Evolutionary conservation across 1,140 invertebrate species (phyloP).

Genomic region (Nephila pilipes): DNA sequence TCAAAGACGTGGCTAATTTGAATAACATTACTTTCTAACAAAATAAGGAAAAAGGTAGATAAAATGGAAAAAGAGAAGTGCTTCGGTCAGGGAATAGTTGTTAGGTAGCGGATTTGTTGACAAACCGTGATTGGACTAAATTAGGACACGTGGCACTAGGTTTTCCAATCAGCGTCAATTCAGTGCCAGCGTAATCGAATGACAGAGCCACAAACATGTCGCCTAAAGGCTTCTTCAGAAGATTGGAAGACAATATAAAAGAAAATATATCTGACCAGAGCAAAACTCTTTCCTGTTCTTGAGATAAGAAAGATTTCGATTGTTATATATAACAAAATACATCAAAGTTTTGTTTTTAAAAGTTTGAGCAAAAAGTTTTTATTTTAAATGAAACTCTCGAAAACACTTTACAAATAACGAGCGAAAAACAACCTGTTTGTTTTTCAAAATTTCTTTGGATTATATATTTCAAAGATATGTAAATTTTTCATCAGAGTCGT

Average conservation of each 20-base stretch:
- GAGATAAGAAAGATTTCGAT: neutral
- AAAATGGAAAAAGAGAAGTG: neutral
- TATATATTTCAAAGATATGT: too few relatives aligned
- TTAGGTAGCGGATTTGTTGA: constrained; percentile 53
- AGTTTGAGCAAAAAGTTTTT: too few relatives aligned
- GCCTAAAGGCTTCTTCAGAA: neutral
- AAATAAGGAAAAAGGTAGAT: constrained; percentile 25
- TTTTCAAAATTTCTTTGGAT: too few relatives aligned
- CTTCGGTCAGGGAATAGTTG: constrained; percentile 27
- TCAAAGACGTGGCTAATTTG: constrained; percentile 39
- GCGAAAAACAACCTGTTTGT: too few relatives aligned
- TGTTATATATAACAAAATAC: too few relatives aligned
- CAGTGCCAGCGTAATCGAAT: constrained; percentile 38
- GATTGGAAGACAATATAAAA: constrained; percentile 9
- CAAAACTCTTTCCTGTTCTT: neutral
- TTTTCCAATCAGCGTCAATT: constrained; percentile 61
- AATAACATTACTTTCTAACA: constrained; percentile 54
- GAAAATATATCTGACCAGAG: neutral
- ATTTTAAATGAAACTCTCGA: too few relatives aligned
- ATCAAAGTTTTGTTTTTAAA: too few relatives aligned
- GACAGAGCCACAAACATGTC: constrained; percentile 52
- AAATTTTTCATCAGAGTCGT: too few relatives aligned
- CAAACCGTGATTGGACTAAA: constrained; percentile 59
- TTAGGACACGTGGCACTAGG: constrained; percentile 30
- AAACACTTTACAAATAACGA: too few relatives aligned